Conservation (phyloP, 2,113 vertebrate species). For the Numida meleagris region DNA sequence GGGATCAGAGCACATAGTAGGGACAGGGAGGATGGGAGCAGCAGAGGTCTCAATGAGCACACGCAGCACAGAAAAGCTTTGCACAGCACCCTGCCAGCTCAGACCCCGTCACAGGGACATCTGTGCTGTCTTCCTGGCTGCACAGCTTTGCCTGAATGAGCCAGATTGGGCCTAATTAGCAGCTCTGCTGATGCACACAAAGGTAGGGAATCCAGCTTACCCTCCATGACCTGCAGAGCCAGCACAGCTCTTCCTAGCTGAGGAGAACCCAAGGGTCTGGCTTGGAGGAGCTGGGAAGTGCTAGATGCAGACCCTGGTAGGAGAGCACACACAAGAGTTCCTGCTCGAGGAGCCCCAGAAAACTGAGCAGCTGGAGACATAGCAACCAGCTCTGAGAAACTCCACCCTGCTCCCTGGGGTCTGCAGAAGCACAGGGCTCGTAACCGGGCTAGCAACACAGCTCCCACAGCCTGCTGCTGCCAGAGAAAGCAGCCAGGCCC, state of each 20-base stretch:
- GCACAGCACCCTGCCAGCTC: slow-evolving; percentile 50
- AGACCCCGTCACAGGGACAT: slow-evolving; percentile 39
- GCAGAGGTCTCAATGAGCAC: not conserved
- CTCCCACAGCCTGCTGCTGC: not conserved
- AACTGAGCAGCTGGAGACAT: not conserved
- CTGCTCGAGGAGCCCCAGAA: not conserved
- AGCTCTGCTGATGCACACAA: slow-evolving; percentile 66
- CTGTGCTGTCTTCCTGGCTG: slow-evolving; percentile 50
- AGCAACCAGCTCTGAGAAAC: slow-evolving; percentile 8
- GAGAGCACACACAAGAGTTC: not conserved
- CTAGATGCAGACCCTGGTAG: not conserved
- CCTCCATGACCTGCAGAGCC: slow-evolving; percentile 65
- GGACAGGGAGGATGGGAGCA: not conserved
- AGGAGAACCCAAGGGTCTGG: not conserved
- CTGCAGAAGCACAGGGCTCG: not conserved
- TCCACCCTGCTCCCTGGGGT: not conserved
- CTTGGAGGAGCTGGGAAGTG: not conserved
- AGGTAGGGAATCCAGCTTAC: slow-evolving; percentile 72
- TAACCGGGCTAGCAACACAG: not conserved
- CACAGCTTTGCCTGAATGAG: slow-evolving; percentile 65
- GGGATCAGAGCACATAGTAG: not conserved
- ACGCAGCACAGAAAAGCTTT: not conserved
- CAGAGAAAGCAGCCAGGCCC: not conserved
- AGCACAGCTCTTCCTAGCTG: not conserved
- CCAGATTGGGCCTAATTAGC: slow-evolving; percentile 68